Conservation (phyloP, 2,113 vertebrate genomes). For the Scomber colias region DNA sequence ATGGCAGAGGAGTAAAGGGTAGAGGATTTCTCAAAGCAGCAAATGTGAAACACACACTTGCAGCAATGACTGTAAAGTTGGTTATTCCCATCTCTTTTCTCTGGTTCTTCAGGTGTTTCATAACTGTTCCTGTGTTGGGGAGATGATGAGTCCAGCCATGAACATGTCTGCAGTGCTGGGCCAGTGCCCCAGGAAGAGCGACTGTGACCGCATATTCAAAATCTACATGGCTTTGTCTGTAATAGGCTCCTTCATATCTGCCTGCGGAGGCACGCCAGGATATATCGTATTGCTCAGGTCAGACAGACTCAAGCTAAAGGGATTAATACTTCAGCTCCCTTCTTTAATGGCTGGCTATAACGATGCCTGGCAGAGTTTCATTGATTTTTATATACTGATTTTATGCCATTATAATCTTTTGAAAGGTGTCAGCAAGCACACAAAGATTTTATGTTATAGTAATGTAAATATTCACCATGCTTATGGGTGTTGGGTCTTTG, state of each 20-base stretch:
- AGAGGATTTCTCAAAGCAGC: not conserved
- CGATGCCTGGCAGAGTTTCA: not conserved
- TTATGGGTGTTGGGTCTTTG: not conserved
- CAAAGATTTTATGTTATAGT: not conserved
- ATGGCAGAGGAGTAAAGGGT: no score
- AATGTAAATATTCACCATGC: not conserved
- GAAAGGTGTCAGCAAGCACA: not conserved
- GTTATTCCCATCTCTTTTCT: not conserved
- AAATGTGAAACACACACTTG: not conserved
- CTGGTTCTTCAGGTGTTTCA: slow-evolving; percentile 86
- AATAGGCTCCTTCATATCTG: slow-evolving; percentile 76
- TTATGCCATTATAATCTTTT: not conserved
- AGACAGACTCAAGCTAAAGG: not conserved
- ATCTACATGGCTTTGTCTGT: slow-evolving; percentile 84
- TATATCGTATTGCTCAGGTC: slow-evolving; percentile 90
- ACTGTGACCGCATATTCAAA: slow-evolving; percentile 86
- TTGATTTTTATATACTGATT: not conserved
- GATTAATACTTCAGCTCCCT: not conserved
- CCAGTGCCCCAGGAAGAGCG: slow-evolving; percentile 84
- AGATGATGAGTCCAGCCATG: slow-evolving; percentile 40
- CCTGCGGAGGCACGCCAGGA: slow-evolving; percentile 82
- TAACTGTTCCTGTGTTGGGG: slow-evolving; percentile 89
- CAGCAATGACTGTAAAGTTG: not conserved
- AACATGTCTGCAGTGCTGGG: slow-evolving; percentile 88
- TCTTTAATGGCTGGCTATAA: not conserved